Evolutionary conservation across 1,140 invertebrate genomes (phyloP), one percentile per base, ranked within the genome.

Genomic region (Caenorhabditis brenneri): DNA sequence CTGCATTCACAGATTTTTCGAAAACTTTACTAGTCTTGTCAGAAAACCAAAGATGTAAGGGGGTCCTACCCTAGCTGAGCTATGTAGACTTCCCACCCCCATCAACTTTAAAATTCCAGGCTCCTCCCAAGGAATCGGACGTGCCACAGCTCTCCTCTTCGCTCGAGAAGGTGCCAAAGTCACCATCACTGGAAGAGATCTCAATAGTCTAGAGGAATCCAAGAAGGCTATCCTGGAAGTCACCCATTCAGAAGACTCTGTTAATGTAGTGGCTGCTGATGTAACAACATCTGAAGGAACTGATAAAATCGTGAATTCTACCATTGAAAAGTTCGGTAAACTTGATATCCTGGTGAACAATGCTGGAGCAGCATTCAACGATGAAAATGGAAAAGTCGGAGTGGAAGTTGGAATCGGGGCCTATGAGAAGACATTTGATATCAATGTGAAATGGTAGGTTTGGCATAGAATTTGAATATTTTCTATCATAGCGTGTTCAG

Each of bases 81-180:
- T n/a, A n/a, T n/a, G n/a, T n/a, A n/a, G n/a, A n/a, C n/a, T n/a
- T n/a, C n/a, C n/a, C n/a, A n/a, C n/a, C n/a, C n/a, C n/a, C n/a
- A n/a, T n/a, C n/a, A n/a, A n/a, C n/a, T n/a, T n/a, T n/a, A n/a
- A n/a, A n/a, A n/a, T n/a, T n/a, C n/a, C 27, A 84, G 95, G 95
- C 79, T 95, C 95, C 1, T 95, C 94, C 90, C 95, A 94, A 48
- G 95, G 95, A 1, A 96, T 96, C 86, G 95, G 95, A 79, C 93
- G 94, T 48, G 94, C 93, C 15, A 94, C 94, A 22, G 95, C 95
- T 2, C 83, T 94, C 48, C 93, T 94, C 80, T 94, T 96, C 86
- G 93, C 95, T 4, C 92, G 93, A 92, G n/a, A n/a, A n/a, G n/a
- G n/a, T n/a, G n/a, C n/a, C n/a, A n/a, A n/a, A n/a, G n/a, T n/a